Evolutionary conservation across 2,797 vertebrate species (phyloP), one percentile per base, ranked within the genome.

Genomic region (Nannoperca australis): DNA sequence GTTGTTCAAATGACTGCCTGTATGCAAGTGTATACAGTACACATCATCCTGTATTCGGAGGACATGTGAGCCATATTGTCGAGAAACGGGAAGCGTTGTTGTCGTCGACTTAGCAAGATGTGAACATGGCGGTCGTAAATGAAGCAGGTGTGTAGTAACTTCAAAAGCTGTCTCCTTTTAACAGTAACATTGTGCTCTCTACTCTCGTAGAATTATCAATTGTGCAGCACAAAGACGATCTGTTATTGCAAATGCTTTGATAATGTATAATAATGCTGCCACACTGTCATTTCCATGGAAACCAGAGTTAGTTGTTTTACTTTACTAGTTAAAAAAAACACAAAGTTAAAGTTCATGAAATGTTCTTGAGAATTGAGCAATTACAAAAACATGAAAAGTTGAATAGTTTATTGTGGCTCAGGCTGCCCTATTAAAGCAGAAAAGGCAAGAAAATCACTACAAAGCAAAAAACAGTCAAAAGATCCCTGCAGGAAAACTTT

Each of bases 211-310:
- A 78, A 62, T 55, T 18, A 70, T 64, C 55, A 70, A 13, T 65
- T 69, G 12, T 70, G 74, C 47, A 63, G 66, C 63, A 70, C 65
- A 49, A 15, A 55, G 61, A 49, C 42, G 65, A 67, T 64, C 65
- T 63, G 55, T 77, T 62, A 30, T 62, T 76, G 42, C 17, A 54
- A 83, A 82, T 18, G 45, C 54, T 81, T n/a, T 65, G 13, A 79
- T 70, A 72, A 71, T 62, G 51, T 69, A 70, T 44, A 70, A 79
- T 72, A 50, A 60, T 3, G 54, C 61, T 70, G 51, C 51, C 42
- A 62, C 24, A 34, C 36, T 56, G 34, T 50, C 50, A 66, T 70
- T 60, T 61, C 30, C 63, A 79, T 81, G 79, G 69, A 81, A 85
- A 82, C 65, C 30, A 10, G 24, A 32, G 12, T 79, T 63, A 32